Conservation (phyloP, 1,140 invertebrate species). For the Zaprionus kolodkinae region DNA sequence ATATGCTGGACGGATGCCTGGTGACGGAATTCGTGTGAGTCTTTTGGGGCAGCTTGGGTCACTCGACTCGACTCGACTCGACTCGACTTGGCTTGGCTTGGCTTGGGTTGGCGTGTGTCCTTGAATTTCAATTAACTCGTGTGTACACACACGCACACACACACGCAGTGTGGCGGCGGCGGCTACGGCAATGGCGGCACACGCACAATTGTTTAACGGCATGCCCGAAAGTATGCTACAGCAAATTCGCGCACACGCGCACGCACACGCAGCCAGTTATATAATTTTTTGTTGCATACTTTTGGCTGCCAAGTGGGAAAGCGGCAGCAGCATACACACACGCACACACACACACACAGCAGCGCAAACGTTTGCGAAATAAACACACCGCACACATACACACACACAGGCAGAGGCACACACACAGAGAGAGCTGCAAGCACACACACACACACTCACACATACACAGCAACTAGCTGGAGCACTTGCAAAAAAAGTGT, state of each 20-base stretch:
- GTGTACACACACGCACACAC: conserved; percentile 6
- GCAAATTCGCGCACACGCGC: conserved; percentile 35
- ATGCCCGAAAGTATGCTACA: conserved; percentile 73
- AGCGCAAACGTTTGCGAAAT: background rate
- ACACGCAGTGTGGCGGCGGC: conserved; percentile 1
- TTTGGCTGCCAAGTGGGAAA: conserved; percentile 26
- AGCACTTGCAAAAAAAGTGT: conserved; percentile 12
- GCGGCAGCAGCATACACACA: conserved; percentile 19
- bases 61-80: background rate
- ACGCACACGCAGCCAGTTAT: conserved; percentile 56
- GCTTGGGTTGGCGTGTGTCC: conserved; percentile 50
- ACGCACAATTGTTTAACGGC: conserved; percentile 59
- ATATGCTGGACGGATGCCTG: background rate
- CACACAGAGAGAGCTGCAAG: background rate
- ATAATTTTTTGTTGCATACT: conserved; percentile 72
- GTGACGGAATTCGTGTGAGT: conserved; percentile 5
- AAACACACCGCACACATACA: background rate
- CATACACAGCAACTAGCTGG: background rate
- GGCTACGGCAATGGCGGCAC: conserved; percentile 25
- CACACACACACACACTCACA: conserved; percentile 12
- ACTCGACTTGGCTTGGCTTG: conserved; percentile 1
- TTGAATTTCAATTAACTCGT: conserved; percentile 77
- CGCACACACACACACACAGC: no score
- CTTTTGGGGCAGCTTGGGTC: background rate
- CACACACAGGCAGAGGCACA: conserved; percentile 21